These are phyloP conservation scores for Eutolmus rufibarbis DNA, from an alignment of 2,888 invertebrate species.

Conservation along the genomic window DNA sequence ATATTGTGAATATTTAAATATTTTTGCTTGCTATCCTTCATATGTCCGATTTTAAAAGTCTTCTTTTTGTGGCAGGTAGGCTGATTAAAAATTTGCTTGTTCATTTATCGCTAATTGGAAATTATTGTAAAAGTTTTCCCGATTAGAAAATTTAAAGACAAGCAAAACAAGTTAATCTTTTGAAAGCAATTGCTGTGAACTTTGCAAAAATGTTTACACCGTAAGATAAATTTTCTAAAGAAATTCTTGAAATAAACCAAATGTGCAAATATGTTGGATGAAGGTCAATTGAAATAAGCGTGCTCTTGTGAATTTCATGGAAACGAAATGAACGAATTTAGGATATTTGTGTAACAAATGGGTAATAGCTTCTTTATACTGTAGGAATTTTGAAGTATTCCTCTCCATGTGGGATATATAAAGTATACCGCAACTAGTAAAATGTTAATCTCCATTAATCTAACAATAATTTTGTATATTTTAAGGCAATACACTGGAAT, in stretches of 20 bases:
- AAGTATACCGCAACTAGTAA: conserved; percentile 23
- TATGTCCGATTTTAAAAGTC: not conserved
- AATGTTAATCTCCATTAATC: conserved; percentile 14
- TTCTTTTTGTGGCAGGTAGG: not conserved
- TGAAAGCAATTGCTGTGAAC: no score
- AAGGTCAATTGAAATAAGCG: not conserved
- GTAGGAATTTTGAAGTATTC: not conserved
- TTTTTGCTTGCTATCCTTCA: no score
- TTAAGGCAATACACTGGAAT: conserved; percentile 52
- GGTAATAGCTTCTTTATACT: not conserved
- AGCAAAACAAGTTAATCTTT: no score
- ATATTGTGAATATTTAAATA: no score
- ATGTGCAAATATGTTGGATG: no score
- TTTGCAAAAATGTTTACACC: no score
- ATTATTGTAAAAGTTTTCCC: no score
- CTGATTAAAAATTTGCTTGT: not conserved
- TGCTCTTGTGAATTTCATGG: not conserved
- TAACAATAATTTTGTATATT: conserved; percentile 44
- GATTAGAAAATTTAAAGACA: no score
- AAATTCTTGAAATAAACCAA: no score
- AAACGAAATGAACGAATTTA: not conserved
- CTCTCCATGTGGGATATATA: not conserved
- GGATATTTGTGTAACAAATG: not conserved
- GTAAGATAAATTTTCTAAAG: no score
- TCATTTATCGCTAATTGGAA: not conserved